Conservation (phyloP, 2,888 invertebrate species). For the Chrysolina americana region DNA sequence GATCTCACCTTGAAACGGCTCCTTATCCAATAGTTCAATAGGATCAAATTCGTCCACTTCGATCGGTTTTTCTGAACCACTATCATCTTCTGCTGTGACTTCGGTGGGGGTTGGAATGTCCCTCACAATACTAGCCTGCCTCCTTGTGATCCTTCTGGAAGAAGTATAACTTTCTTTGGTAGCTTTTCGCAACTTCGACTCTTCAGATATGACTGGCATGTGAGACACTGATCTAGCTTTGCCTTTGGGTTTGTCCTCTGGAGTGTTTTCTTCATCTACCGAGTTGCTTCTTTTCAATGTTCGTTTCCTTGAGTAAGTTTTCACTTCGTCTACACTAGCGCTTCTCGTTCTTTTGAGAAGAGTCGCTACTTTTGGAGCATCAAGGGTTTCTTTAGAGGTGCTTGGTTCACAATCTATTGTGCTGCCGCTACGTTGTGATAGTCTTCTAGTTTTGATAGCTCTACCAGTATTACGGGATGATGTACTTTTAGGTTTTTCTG, state of each 20-base stretch:
- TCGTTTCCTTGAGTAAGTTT: constrained; percentile 36
- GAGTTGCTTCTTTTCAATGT: constrained; percentile 47
- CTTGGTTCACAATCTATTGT: constrained; percentile 32
- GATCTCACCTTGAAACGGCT: constrained; percentile 70
- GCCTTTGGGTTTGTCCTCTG: constrained; percentile 31
- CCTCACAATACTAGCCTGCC: constrained; percentile 70
- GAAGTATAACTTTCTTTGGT: constrained; percentile 50
- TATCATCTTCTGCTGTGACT: constrained; percentile 34
- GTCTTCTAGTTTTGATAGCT: neutral
- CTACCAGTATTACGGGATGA: neutral
- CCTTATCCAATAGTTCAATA: constrained; percentile 70
- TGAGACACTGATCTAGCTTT: constrained; percentile 40
- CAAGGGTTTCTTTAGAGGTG: constrained; percentile 33
- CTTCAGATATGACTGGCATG: constrained; percentile 49
- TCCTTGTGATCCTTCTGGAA: constrained; percentile 69
- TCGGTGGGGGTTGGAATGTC: constrained; percentile 56
- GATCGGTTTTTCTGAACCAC: constrained; percentile 29
- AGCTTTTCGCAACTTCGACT: constrained; percentile 31
- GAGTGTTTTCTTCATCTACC: constrained; percentile 27
- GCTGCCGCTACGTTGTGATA: constrained; percentile 1
- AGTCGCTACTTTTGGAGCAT: constrained; percentile 31
- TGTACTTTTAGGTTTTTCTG: constrained; percentile 4
- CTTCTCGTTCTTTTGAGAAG: constrained; percentile 46
- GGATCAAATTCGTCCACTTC: constrained; percentile 69
- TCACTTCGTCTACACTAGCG: constrained; percentile 49